Base-by-base conservation (phyloP, 1,140 invertebrate genomes). In the Venturia canescens region DNA sequence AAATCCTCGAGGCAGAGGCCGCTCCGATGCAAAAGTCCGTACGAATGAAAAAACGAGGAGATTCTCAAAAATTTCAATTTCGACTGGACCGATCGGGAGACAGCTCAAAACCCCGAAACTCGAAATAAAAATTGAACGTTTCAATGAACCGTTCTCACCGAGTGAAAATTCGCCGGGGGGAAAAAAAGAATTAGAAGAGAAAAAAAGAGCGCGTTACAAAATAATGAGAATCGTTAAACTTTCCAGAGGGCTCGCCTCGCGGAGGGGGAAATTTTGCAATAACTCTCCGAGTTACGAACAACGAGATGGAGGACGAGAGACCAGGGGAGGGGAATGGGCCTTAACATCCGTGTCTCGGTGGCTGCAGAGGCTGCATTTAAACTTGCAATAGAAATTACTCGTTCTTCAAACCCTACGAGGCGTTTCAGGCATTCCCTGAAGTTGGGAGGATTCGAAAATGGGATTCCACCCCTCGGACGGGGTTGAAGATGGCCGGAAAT, bases 221-320 rank as follows among this genome's bases (percentile, higher is more conserved):
- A 90, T 89, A 87, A 90, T 86, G 66, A 79, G 86, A 86, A 89
- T 88, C 86, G 85, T 89, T 87, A 86, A 87, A 90, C 85, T 88
- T 90, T 88, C 87, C 82, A 80, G 60, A 63, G 60, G 81, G 44
- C 18, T 34, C 29, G 48, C 23, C 38, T 44, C 76, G 60, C 44
- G 9, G 79, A 18, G 16, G 23, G 60, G 60, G 11, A 15, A 26
- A 57, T 88, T 88, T 89, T 86, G 87, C 86, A 90, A 89, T 82
- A 63, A 57, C 18, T 3, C 18, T 3, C 21, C 18, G 18, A 57
- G 50, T 57, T 63, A 21, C 18, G 53, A 23, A 57, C 53, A 57
- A 57, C 53, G 2, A 57, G 21, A 57, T 21, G 53, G 18, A n/a
- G 53, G 53, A 13, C 38, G 38, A 44, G 7, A 7, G 50, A n/a